A percentile compares a stretch with the other conserved stretches of the same genome.
Conservation (phyloP, 2,113 vertebrate genomes). For the Onychostruthus taczanowskii region DNA sequence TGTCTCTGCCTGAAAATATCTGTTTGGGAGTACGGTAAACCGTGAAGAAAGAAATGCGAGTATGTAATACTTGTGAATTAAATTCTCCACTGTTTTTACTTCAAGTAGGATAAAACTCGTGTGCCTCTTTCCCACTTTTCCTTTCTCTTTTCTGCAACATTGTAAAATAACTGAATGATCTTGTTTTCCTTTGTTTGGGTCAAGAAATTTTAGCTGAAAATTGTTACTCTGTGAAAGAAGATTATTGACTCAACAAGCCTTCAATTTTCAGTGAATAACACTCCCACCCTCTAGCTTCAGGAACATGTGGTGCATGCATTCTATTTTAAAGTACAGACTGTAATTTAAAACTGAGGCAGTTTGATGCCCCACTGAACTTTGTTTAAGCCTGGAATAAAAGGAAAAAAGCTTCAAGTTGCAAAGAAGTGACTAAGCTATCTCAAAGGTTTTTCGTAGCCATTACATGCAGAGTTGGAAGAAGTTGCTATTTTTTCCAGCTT, state of each 20-base stretch:
- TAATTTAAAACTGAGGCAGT: conserved; percentile 83
- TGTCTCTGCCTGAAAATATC: conserved; percentile 47
- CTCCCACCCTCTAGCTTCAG: conserved; percentile 80
- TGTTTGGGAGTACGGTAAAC: conserved; percentile 48
- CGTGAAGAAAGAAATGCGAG: conserved; percentile 15
- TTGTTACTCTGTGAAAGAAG: conserved; percentile 83
- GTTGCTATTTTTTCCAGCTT: not conserved
- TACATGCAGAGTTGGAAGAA: conserved; percentile 18
- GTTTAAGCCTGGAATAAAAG: conserved; percentile 82
- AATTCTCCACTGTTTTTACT: conserved; percentile 46
- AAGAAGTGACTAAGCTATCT: conserved; percentile 75
- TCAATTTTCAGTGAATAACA: conserved; percentile 85
- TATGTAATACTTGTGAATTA: conserved; percentile 31
- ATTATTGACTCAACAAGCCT: conserved; percentile 86
- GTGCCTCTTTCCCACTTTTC: conserved; percentile 25
- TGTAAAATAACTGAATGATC: conserved; percentile 80
- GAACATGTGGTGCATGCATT: conserved; percentile 79
- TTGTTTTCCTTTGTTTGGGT: conserved; percentile 86
- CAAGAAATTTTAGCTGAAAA: conserved; percentile 87
- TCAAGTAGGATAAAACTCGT: conserved; percentile 44
- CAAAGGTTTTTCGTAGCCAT: conserved; percentile 60
- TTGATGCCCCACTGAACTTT: conserved; percentile 86
- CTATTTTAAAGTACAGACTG: conserved; percentile 84
- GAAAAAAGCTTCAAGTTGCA: conserved; percentile 71
- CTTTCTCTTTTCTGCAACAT: conserved; percentile 62